Evolutionary conservation across 2,797 vertebrate species (phyloP), one percentile per base, ranked within the genome.

Genomic region (Botia kubotai): DNA sequence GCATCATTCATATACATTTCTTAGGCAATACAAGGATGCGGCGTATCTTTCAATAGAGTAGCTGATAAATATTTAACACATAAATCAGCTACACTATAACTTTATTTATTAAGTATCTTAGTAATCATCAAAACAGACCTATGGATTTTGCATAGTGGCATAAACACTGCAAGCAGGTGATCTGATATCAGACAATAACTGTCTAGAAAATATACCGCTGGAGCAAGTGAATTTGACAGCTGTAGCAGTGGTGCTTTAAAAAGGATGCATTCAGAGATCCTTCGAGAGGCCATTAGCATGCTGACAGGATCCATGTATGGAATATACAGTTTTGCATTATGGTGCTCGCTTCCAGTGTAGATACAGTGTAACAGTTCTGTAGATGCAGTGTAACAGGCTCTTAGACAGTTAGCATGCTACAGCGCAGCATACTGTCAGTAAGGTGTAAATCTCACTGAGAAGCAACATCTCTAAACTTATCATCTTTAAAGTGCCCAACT

Each of bases 211-310:
- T 13, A 26, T 26, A 26, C 21, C 12, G 57, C 23, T 60, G 21
- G 13, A 60, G 57, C 11, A 21, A 60, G 57, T 26, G 57, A 60
- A 23, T 60, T 23, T 60, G 57, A 60, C 57, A 60, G 57, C 21
- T 60, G 57, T 60, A 60, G 57, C 57, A 13, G 21, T 14, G 57
- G 21, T 60, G 57, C 57, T 60, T 60, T 60, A 26, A 60, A 60
- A 23, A 60, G 21, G 57, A 60, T 23, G 57, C 23, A 60, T 60
- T 60, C 23, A 60, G 57, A 60, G 11, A 60, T 23, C 11, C 57
- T 13, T 23, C 57, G 11, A 60, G 57, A 60, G 57, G 21, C 21
- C 57, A 12, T 60, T 23, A 60, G 57, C 57, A 26, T 60, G 21
- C 21, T 60, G 57, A 60, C 57, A 60, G 57, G 21, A 26, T 60